phyloP scores from a whole-genome alignment of 2,888 invertebrate species.

The Schizotus pectinicornis region DNA sequence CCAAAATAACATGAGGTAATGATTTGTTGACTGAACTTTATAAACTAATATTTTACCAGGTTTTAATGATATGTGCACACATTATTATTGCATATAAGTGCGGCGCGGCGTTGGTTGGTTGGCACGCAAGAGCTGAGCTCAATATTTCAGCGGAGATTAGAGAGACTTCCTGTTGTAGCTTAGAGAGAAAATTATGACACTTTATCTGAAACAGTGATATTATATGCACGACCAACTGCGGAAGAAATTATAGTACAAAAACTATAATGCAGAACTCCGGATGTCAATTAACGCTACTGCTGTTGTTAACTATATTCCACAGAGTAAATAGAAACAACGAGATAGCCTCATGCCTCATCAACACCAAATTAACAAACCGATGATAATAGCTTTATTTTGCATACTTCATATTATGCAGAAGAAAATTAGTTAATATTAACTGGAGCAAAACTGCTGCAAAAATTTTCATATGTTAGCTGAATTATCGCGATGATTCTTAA shows the following conservation, averaged over 20 bases:
- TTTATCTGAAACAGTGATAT: conserved; percentile 4
- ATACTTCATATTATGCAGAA: too few species aligned
- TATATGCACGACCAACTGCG: background rate
- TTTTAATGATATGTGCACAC: background rate
- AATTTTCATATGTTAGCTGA: too few species aligned
- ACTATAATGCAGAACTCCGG: background rate
- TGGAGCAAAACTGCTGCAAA: too few species aligned
- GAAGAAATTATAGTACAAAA: background rate
- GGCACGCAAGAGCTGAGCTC: conserved; percentile 1
- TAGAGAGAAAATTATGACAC: conserved; percentile 5
- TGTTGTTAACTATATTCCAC: too few species aligned
- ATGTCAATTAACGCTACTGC: too few species aligned
- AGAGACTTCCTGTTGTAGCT: background rate
- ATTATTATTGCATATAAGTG: background rate
- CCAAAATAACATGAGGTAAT: conserved; percentile 1
- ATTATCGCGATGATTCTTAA: too few species aligned
- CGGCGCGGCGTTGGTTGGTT: background rate
- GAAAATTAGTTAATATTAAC: too few species aligned
- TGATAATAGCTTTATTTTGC: too few species aligned
- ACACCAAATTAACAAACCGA: too few species aligned
- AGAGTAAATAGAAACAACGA: too few species aligned
- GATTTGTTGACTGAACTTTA: background rate
- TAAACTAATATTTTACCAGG: background rate
- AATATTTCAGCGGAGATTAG: background rate
- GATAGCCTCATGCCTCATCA: too few species aligned